A percentile compares a stretch with the other conserved stretches of the same genome.
These are phyloP conservation scores for Styela plicata DNA, from an alignment of 23 tunicate genomes.

Conservation along the genomic window DNA sequence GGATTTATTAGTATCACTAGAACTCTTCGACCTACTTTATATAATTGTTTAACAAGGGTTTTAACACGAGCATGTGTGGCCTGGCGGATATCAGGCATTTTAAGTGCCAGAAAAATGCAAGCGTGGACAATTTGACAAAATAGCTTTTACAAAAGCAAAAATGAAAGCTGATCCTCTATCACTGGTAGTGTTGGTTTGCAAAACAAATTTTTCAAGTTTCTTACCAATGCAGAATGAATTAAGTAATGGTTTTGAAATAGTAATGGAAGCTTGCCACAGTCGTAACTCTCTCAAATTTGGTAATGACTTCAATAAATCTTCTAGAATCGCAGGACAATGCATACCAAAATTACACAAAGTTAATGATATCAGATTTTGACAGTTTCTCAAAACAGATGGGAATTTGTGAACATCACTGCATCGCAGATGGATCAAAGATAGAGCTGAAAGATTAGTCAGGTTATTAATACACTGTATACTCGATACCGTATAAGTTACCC, in stretches of 20 bases:
- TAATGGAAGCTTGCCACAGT: not conserved
- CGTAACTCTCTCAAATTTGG: not conserved
- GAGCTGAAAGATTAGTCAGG: not conserved
- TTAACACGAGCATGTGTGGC: not conserved
- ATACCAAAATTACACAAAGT: not conserved
- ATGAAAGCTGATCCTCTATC: not conserved
- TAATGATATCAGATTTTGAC: not conserved
- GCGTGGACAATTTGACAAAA: not conserved
- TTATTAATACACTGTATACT: not conserved
- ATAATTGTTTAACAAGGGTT: not conserved
- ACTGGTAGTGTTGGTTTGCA: not conserved
- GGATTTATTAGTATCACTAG: not conserved
- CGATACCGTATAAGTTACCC: not conserved
- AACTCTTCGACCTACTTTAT: not conserved
- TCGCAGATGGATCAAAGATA: not conserved
- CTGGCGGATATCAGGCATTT: not conserved
- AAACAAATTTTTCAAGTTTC: not conserved
- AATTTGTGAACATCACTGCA: not conserved
- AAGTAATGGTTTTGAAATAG: not conserved
- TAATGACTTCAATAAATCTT: not conserved
- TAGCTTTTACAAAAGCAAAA: not conserved
- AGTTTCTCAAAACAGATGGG: not conserved
- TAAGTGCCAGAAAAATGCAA: not conserved
- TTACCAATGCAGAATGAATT: not conserved
- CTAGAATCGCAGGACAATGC: not conserved